Percentiles rank a stretch among this genome's conserved stretches.
These are phyloP conservation scores for Spodoptera exigua DNA, from an alignment of 2,888 invertebrate genomes.

Conservation along the genomic window DNA sequence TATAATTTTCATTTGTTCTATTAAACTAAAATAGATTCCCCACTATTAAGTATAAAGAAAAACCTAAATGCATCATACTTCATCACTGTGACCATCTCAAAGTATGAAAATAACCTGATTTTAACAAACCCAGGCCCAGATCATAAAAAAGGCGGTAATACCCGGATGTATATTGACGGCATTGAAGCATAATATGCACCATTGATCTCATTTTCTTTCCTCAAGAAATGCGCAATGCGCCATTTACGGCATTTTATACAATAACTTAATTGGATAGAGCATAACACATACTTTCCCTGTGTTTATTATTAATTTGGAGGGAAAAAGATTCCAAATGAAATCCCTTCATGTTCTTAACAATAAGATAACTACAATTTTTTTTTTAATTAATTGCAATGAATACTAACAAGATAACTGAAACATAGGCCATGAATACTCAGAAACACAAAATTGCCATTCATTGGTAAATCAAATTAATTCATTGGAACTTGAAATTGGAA, in stretches of 20 bases:
- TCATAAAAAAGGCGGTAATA: constrained; percentile 13
- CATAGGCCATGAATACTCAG: no score
- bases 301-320: not conserved
- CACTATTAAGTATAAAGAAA: no score
- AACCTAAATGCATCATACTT: not conserved
- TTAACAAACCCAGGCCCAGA: not conserved
- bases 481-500: no score
- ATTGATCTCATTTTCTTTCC: constrained; percentile 35
- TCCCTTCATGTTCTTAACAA: no score
- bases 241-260: constrained; percentile 15
- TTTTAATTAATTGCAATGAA: no score
- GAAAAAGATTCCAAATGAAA: not conserved
- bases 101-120: constrained; percentile 4
- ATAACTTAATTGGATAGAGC: constrained; percentile 5
- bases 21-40: no score
- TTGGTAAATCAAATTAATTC: no score
- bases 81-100: not conserved
- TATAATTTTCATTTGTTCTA: no score
- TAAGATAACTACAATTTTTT: no score
- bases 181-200: constrained; percentile 44
- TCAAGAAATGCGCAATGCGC: constrained; percentile 47
- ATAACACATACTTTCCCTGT: not conserved
- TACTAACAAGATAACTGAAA: no score
- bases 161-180: constrained; percentile 18
- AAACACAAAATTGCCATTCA: no score